phyloP scores from a whole-genome alignment of 2,888 invertebrate species.

The Chalcis sispes region DNA sequence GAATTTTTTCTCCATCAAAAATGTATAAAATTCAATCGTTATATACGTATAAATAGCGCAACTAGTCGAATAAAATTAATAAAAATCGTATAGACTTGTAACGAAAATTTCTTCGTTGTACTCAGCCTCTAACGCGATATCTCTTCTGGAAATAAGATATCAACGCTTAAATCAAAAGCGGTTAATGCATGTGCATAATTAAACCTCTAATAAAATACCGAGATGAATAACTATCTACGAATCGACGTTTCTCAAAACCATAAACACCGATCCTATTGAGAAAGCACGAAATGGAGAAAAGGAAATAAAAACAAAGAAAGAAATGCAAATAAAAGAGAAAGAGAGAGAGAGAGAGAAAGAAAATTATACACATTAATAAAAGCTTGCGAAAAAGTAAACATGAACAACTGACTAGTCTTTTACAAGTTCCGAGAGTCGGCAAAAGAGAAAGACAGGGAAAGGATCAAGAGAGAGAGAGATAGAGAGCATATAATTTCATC shows the following conservation, averaged over 20 bases:
- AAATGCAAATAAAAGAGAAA: not conserved
- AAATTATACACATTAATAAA: conserved; percentile 30
- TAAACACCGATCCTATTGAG: conserved; percentile 10
- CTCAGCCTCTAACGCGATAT: not conserved
- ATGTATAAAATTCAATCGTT: no score
- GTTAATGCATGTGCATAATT: conserved; percentile 6
- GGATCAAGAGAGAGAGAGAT: conserved; percentile 6
- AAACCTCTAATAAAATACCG: conserved; percentile 28
- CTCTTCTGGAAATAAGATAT: conserved; percentile 2
- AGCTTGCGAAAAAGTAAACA: conserved; percentile 22
- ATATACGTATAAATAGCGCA: no score
- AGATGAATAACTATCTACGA: conserved; percentile 21
- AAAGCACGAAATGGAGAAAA: not conserved
- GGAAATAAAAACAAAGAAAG: not conserved
- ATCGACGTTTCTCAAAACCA: conserved; percentile 25
- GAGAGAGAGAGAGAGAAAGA: no score
- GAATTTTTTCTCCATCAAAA: no score
- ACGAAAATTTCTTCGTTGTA: not conserved
- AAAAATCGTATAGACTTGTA: conserved; percentile 1
- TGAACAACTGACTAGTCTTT: conserved; percentile 43
- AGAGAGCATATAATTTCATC: conserved; percentile 25
- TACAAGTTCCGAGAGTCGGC: conserved; percentile 38
- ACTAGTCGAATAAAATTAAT: not conserved
- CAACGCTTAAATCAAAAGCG: not conserved
- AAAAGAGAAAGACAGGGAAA: not conserved